A percentile compares a stretch with the other conserved stretches of the same genome.
Conservation (phyloP, 2,797 vertebrate genomes). For the Syndactyla subalaris region DNA sequence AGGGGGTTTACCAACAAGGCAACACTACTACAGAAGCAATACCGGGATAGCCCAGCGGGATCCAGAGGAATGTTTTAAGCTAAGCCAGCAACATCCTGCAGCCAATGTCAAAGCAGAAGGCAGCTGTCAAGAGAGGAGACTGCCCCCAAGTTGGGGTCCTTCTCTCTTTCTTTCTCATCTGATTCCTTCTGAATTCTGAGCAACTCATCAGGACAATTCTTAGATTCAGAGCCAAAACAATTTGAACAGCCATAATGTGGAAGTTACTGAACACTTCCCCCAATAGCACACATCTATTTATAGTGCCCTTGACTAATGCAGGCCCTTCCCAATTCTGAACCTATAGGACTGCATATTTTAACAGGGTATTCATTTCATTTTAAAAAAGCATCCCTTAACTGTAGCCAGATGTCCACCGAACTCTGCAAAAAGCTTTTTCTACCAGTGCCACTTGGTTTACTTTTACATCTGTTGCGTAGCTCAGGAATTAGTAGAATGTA, state of each 20-base stretch:
- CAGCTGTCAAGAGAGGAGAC: not conserved
- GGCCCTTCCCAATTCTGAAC: constrained; percentile 39
- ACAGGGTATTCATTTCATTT: constrained; percentile 43
- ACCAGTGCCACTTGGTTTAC: constrained; percentile 62
- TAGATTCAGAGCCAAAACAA: not conserved
- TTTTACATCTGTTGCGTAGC: constrained; percentile 55
- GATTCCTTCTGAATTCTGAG: constrained; percentile 11
- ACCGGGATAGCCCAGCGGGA: not conserved
- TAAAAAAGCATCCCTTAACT: constrained; percentile 56
- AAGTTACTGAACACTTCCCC: constrained; percentile 44
- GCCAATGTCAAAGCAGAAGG: not conserved
- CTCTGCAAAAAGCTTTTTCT: constrained; percentile 43
- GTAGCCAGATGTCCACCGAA: constrained; percentile 69
- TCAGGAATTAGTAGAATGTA: constrained; percentile 69
- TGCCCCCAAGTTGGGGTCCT: fast-evolving
- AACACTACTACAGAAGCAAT: not conserved
- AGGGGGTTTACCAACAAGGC: not conserved
- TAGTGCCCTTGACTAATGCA: not conserved
- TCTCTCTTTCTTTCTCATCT: not conserved
- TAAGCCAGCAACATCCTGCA: not conserved
- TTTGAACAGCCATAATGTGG: not conserved
- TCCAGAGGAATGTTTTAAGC: not conserved
- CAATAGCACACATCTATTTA: not conserved
- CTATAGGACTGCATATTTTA: constrained; percentile 43
- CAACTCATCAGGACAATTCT: not conserved